A percentile compares a stretch with the other conserved stretches of the same genome.
Conservation (phyloP, 1,140 invertebrate genomes). For the Leptoteleia sp. region DNA sequence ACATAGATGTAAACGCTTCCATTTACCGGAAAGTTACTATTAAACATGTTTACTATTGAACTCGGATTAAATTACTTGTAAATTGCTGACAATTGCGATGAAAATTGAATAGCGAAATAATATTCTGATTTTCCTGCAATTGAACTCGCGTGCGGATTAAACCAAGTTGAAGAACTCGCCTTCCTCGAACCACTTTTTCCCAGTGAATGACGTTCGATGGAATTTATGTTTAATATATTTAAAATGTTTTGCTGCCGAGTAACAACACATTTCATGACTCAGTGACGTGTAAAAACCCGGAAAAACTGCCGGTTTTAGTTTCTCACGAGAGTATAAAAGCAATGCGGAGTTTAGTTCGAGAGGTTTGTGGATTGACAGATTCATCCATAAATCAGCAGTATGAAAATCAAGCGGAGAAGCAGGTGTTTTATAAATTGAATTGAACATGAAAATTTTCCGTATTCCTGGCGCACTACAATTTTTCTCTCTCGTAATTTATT, state of each 20-base stretch:
- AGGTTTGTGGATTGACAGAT: slow-evolving; percentile 39
- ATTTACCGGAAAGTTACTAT: too few species aligned
- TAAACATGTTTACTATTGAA: too few species aligned
- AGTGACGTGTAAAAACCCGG: slow-evolving; percentile 33
- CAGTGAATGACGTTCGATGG: background rate
- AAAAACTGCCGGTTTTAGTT: slow-evolving; percentile 30
- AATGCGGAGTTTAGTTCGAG: slow-evolving; percentile 24
- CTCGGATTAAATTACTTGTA: too few species aligned
- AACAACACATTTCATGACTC: slow-evolving; percentile 14
- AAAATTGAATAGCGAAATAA: too few species aligned
- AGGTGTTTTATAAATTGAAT: slow-evolving; percentile 41
- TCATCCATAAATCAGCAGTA: slow-evolving; percentile 58
- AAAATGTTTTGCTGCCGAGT: background rate
- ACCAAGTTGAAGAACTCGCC: background rate
- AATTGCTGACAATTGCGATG: too few species aligned
- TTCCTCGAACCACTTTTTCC: background rate
- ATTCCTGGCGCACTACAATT: background rate
- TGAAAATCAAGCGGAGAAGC: slow-evolving; percentile 53
- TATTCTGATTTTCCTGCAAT: too few species aligned
- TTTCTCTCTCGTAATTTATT: slow-evolving; percentile 7
- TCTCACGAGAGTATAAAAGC: slow-evolving; percentile 12
- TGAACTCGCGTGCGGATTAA: too few species aligned
- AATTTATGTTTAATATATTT: slow-evolving; percentile 21
- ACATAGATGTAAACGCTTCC: too few species aligned
- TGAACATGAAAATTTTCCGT: slow-evolving; percentile 16